Conservation (phyloP, 2,888 invertebrate genomes). For the Ceratothoa steindachneri region DNA sequence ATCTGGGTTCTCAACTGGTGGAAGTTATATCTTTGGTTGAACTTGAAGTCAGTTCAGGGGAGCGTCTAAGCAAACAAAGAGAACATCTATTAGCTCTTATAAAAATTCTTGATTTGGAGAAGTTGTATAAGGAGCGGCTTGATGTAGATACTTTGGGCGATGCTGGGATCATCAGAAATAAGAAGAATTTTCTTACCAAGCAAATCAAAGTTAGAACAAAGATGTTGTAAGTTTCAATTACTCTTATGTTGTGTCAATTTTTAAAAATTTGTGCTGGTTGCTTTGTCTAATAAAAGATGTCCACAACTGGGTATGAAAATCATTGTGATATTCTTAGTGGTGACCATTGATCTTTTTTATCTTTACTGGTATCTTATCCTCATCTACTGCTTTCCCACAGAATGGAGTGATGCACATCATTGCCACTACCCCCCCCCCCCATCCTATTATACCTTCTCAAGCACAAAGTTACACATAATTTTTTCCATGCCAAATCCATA, state of each 20-base stretch:
- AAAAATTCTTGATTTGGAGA: conserved; percentile 30
- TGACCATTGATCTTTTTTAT: neutral
- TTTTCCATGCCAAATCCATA: too few relatives aligned
- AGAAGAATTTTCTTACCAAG: conserved; percentile 77
- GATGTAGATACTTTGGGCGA: conserved; percentile 91
- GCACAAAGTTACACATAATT: too few relatives aligned
- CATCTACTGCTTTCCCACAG: too few relatives aligned
- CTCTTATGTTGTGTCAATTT: neutral
- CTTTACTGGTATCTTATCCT: too few relatives aligned
- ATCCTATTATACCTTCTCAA: too few relatives aligned
- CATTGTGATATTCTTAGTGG: neutral
- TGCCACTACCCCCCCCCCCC: too few relatives aligned
- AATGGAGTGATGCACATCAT: too few relatives aligned
- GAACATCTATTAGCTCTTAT: conserved; percentile 17
- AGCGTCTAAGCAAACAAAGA: conserved; percentile 20
- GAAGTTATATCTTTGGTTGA: conserved; percentile 81
- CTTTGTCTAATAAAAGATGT: too few relatives aligned
- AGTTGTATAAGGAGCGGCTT: conserved; percentile 80
- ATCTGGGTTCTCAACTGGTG: conserved; percentile 74
- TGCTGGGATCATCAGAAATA: conserved; percentile 81
- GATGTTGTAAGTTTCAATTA: conserved; percentile 76
- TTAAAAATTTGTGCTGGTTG: too few relatives aligned
- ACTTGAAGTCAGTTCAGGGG: conserved; percentile 64
- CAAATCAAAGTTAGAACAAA: conserved; percentile 98
- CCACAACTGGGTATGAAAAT: too few relatives aligned